Evolutionary conservation across 2,888 invertebrate species (phyloP), one percentile per base, ranked within the genome.

Genomic region (Smittia sp.): DNA sequence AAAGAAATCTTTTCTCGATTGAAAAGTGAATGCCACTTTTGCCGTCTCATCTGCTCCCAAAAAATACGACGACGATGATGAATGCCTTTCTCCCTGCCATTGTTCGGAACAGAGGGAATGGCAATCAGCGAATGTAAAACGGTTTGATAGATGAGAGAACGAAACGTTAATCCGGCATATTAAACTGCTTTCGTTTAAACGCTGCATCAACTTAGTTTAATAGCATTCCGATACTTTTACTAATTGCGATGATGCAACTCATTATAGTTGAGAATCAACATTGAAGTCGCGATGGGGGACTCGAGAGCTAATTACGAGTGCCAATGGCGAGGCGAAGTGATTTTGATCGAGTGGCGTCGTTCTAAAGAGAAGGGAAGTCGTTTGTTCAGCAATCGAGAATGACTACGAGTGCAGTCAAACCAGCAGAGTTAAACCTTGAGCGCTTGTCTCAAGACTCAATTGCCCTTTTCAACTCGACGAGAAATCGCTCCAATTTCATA

Each of bases 11-110:
- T 3, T 27, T 27, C 15, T 41, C 66, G 39, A 38, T 66, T 66
- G 66, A 15, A 66, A 63, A 63, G 25, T 66, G 38, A 38, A 38
- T 66, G 32, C 15, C 63, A 65, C 9, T 18, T 65, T 15, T 38
- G 38, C 38, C 11, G 63, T 25, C n/a, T 66, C 18, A 63, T n/a
- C 25, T 63, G 27, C 20, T 58, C 58, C 24, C n/a, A 25, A 66
- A 32, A 66, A 32, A 32, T 38, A 38, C 18, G 11, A 6, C n/a
- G 9, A 32, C 20, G 66, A 66, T 66, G 25, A 63, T 63, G 20
- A 6, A 9, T 66, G 38, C 39, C 66, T 66, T 66, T 46, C 46
- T 46, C 15, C n/a, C 11, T n/a, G 6, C 9, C 32, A 32, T 32
- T 32, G 32, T 32, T 32, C 32, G 32, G 32, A 32, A 6, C 32